Evolutionary conservation across 2,113 vertebrate species (phyloP).

Genomic region (Hippocampus barbouri): DNA sequence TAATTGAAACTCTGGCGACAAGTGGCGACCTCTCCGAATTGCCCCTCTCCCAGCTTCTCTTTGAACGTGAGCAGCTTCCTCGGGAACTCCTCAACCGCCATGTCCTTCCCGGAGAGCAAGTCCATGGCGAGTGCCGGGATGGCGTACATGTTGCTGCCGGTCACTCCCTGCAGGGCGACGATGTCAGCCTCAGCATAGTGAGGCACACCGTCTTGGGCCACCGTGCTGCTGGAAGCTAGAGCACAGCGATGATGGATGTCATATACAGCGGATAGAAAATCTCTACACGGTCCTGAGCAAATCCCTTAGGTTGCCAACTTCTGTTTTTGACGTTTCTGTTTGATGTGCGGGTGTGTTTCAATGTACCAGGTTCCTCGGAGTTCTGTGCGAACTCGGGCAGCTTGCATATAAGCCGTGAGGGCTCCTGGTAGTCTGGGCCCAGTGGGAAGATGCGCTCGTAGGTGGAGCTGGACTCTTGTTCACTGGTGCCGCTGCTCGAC

Average conservation of each 20-base stretch:
- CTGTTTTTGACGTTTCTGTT: background rate
- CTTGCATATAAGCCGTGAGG: slow-evolving; percentile 86
- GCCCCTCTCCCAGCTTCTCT: slow-evolving; percentile 96
- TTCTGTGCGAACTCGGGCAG: slow-evolving; percentile 82
- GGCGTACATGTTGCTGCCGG: slow-evolving; percentile 92
- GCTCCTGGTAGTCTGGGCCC: slow-evolving; percentile 94
- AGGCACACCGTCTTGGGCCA: slow-evolving; percentile 81
- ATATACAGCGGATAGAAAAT: too few species aligned
- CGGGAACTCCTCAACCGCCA: slow-evolving; percentile 90
- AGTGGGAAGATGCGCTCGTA: slow-evolving; percentile 95
- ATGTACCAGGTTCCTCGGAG: slow-evolving; percentile 82
- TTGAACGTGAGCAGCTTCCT: slow-evolving; percentile 89
- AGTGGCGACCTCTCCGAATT: slow-evolving; percentile 88
- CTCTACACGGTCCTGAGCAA: too few species aligned
- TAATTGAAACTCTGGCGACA: background rate
- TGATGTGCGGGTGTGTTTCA: background rate
- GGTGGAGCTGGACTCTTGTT: slow-evolving; percentile 88
- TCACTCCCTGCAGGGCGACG: slow-evolving; percentile 94
- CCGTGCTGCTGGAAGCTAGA: slow-evolving; percentile 72
- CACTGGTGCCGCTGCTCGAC: slow-evolving; percentile 78
- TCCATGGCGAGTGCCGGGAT: slow-evolving; percentile 95
- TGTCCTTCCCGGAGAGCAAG: slow-evolving; percentile 88
- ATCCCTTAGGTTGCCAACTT: too few species aligned
- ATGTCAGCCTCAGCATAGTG: slow-evolving; percentile 97
- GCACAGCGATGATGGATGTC: background rate